Conservation (phyloP, 1,140 invertebrate genomes). For the Lepeophtheirus salmonis region DNA sequence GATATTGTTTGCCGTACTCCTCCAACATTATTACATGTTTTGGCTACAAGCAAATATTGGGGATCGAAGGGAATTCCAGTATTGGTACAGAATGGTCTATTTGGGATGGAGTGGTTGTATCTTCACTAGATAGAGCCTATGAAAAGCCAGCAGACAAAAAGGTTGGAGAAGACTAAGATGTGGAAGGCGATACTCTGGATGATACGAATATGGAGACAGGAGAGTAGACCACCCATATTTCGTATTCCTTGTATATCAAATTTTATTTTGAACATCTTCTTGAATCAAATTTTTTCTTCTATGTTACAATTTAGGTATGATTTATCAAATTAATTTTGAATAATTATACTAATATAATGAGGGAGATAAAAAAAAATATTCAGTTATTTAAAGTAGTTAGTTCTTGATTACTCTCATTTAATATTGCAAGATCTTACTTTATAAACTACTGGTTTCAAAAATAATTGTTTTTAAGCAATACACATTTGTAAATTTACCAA, state of each 20-base stretch:
- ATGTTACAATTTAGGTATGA: neutral
- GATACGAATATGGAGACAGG: too few relatives aligned
- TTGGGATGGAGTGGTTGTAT: constrained; percentile 83
- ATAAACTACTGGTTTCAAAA: too few relatives aligned
- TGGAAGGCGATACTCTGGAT: constrained; percentile 22
- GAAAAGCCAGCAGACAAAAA: constrained; percentile 43
- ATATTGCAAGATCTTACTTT: too few relatives aligned
- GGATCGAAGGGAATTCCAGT: constrained; percentile 37
- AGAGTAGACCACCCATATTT: too few relatives aligned
- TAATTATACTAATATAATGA: too few relatives aligned
- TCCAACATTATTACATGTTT: constrained; percentile 63
- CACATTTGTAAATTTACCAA: too few relatives aligned
- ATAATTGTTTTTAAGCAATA: too few relatives aligned
- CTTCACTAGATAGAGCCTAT: constrained; percentile 73
- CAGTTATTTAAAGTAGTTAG: too few relatives aligned
- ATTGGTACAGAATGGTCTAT: constrained; percentile 50
- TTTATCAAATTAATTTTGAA: neutral
- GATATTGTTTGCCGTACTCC: constrained; percentile 80
- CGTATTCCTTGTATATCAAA: too few relatives aligned
- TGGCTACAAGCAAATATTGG: constrained; percentile 74
- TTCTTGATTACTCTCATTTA: too few relatives aligned
- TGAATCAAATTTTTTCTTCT: too few relatives aligned
- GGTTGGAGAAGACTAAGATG: constrained; percentile 33
- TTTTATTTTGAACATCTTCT: neutral
- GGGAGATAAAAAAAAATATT: too few relatives aligned